A percentile compares a stretch with the other conserved stretches of the same genome.
phyloP scores from a whole-genome alignment of 2,113 vertebrate genomes.

The Heteronetta atricapilla region DNA sequence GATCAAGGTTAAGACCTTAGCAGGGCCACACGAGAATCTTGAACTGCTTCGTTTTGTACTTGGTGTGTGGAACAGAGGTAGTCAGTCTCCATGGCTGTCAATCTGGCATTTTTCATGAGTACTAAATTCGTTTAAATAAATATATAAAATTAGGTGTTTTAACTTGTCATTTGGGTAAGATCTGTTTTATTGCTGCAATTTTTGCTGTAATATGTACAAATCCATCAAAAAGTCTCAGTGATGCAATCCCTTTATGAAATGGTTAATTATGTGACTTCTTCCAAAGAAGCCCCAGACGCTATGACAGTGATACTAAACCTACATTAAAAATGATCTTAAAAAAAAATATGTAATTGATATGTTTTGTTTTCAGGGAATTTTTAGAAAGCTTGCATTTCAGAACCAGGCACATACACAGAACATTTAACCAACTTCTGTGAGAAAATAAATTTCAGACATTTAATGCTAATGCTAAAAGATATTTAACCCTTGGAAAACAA shows the following conservation, averaged over 20 bases:
- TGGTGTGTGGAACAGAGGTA: neutral
- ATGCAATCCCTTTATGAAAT: constrained; percentile 11
- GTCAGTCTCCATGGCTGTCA: neutral
- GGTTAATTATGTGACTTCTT: constrained; percentile 4
- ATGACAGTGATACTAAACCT: constrained; percentile 13
- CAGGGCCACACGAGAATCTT: neutral
- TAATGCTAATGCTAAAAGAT: neutral
- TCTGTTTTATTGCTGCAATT: constrained; percentile 46
- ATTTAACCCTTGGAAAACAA: constrained; percentile 25
- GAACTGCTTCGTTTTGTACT: neutral
- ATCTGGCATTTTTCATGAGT: constrained; percentile 4
- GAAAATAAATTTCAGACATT: constrained; percentile 14
- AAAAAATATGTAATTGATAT: constrained; percentile 20
- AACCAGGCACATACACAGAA: neutral
- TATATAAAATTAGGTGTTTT: neutral
- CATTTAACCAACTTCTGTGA: neutral
- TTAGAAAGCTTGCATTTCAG: constrained; percentile 24
- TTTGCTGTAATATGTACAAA: constrained; percentile 35
- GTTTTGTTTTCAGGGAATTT: constrained; percentile 37
- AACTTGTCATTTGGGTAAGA: constrained; percentile 31
- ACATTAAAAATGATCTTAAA: constrained; percentile 12
- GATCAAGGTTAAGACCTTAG: neutral
- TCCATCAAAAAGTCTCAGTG: constrained; percentile 43
- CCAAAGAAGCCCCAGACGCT: neutral
- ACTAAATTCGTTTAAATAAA: constrained; percentile 15